Evolutionary conservation across 2,113 vertebrate genomes (phyloP).

Genomic region (Drymodes brunneopygia): DNA sequence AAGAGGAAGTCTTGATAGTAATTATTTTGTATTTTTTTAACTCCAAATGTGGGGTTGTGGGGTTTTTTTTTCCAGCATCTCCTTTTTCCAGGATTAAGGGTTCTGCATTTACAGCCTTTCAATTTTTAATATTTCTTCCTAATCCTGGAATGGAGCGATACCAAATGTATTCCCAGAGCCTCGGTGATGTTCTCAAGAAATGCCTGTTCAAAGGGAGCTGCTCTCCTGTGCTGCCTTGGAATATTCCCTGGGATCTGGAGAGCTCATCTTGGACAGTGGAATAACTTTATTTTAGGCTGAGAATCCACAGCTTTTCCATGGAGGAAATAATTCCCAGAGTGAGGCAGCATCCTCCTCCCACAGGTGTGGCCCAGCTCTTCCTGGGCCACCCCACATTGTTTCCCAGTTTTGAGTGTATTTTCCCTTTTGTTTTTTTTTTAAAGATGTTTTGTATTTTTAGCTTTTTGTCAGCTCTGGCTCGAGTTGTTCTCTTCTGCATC

Average conservation of each 20-base stretch:
- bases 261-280: neutral
- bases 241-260: fast-evolving
- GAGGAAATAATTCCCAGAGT: neutral
- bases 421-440: neutral
- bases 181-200: neutral
- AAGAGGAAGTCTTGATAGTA: neutral
- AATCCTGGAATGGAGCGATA: neutral
- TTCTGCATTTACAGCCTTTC: slow-evolving; percentile 23
- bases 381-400: neutral
- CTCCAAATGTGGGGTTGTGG: neutral
- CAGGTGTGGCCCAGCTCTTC: neutral
- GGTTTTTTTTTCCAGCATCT: neutral
- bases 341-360: neutral
- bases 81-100: slow-evolving; percentile 6
- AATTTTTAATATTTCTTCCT: slow-evolving; percentile 20
- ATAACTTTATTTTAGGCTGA: neutral
- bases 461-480: neutral
- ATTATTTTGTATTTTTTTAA: slow-evolving; percentile 22
- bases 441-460: neutral
- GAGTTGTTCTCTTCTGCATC: neutral
- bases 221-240: neutral
- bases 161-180: slow-evolving; percentile 29
- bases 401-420: neutral
- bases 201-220: neutral
- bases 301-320: neutral